Percentiles rank a stretch among this genome's conserved stretches.
phyloP scores from a whole-genome alignment of 1,140 invertebrate genomes.

The Sesamia nonagrioides region DNA sequence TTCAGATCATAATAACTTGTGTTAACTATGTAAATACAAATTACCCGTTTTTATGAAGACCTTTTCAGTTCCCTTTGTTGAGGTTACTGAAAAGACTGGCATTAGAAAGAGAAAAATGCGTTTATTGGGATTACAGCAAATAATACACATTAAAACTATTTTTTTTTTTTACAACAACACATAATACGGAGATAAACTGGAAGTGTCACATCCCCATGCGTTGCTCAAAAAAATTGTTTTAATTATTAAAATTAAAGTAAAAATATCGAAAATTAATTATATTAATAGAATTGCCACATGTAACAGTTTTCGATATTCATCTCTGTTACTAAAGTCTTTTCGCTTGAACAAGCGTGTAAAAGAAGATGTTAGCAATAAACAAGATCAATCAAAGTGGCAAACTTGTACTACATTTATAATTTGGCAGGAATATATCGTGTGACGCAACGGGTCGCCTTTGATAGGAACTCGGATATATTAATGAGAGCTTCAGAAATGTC shows the following conservation, averaged over 20 bases:
- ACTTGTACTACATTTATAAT: slow-evolving; percentile 42
- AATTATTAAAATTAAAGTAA: too few species aligned
- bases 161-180: too few species aligned
- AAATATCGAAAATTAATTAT: background rate
- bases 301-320: slow-evolving; percentile 12
- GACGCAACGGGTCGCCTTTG: slow-evolving; percentile 38
- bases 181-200: too few species aligned
- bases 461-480: slow-evolving; percentile 44
- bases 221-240: background rate
- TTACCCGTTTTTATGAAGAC: too few species aligned
- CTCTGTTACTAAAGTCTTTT: slow-evolving; percentile 15
- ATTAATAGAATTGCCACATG: slow-evolving; percentile 14
- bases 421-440: slow-evolving; percentile 43
- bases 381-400: slow-evolving; percentile 42
- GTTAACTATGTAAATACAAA: background rate
- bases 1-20: background rate
- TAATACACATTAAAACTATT: background rate
- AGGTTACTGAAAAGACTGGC: too few species aligned
- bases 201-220: background rate
- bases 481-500: slow-evolving; percentile 42
- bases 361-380: slow-evolving; percentile 38
- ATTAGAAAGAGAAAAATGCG: background rate
- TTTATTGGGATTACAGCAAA: too few species aligned
- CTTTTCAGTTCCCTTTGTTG: too few species aligned
- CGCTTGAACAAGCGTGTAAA: slow-evolving; percentile 23